Evolutionary conservation across 2,113 vertebrate species (phyloP).

Genomic region (Misgurnus mizolepis): DNA sequence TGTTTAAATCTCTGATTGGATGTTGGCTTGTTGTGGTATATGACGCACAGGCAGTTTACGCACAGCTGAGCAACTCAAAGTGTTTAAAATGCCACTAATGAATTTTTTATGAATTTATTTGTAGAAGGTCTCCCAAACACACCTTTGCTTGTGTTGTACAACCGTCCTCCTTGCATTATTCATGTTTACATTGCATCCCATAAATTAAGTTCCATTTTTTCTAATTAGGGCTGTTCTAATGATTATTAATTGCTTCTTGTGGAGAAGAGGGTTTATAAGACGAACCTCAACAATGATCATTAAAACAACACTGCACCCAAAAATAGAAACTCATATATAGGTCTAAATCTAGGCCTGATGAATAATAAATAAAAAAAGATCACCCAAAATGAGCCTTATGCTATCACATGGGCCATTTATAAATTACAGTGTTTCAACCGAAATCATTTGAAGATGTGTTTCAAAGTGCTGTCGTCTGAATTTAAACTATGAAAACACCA

Average conservation of each 20-base stretch:
- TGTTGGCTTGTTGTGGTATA: conserved; percentile 1
- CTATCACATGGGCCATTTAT: no score
- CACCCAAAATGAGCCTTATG: no score
- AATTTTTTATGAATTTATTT: conserved; percentile 1
- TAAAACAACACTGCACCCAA: conserved; percentile 27
- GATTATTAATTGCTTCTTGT: conserved; percentile 61
- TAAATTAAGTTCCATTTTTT: conserved; percentile 51
- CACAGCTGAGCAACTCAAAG: neutral
- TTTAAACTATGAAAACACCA: no score
- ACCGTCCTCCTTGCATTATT: conserved; percentile 38
- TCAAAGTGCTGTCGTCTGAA: no score
- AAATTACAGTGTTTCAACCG: no score
- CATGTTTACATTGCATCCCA: conserved; percentile 57
- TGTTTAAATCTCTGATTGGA: conserved; percentile 48
- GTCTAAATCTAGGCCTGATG: no score
- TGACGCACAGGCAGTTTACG: neutral
- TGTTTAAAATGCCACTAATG: conserved; percentile 27
- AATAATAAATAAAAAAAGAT: no score
- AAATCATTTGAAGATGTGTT: no score
- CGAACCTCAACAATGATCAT: conserved; percentile 65
- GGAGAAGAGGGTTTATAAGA: conserved; percentile 55
- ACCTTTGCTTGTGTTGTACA: neutral
- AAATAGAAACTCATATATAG: no score
- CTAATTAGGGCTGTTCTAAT: conserved; percentile 53
- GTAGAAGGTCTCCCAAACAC: conserved; percentile 13